phyloP scores from a whole-genome alignment of 1,140 invertebrate genomes.

The Leptinotarsa texana region DNA sequence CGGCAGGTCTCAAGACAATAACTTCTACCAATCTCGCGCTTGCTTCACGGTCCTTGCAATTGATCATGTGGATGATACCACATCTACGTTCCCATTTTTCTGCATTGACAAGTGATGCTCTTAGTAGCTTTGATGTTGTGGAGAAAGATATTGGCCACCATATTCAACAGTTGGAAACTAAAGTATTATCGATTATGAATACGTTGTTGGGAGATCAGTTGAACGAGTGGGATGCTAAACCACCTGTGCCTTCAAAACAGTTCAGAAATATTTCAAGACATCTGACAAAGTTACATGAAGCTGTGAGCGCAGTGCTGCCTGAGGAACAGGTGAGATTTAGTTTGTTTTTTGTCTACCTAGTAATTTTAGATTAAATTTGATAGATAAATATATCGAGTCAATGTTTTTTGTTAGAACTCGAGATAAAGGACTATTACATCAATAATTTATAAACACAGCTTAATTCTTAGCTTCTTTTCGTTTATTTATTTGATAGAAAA shows the following conservation, averaged over 20 bases:
- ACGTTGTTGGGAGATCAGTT: slow-evolving; percentile 79
- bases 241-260: slow-evolving; percentile 90
- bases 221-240: slow-evolving; percentile 87
- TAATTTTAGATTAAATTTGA: too few relatives aligned
- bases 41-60: slow-evolving; percentile 83
- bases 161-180: slow-evolving; percentile 87
- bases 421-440: too few relatives aligned
- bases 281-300: slow-evolving; percentile 90
- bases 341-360: not conserved
- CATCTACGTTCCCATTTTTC: slow-evolving; percentile 71
- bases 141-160: slow-evolving; percentile 85
- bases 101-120: slow-evolving; percentile 53
- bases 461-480: too few relatives aligned
- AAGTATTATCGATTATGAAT: slow-evolving; percentile 87
- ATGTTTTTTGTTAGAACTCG: too few relatives aligned
- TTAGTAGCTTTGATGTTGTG: slow-evolving; percentile 64
- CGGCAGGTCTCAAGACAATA: slow-evolving; percentile 95
- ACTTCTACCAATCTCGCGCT: slow-evolving; percentile 92
- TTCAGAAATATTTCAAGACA: slow-evolving; percentile 92
- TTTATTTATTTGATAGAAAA: too few relatives aligned
- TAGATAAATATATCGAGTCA: too few relatives aligned
- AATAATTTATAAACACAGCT: too few relatives aligned
- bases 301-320: slow-evolving; percentile 79
- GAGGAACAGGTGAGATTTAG: slow-evolving; percentile 63
- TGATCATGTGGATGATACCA: slow-evolving; percentile 78